Conservation (phyloP, 2,113 vertebrate genomes). For the Podocnemis expansa region DNA sequence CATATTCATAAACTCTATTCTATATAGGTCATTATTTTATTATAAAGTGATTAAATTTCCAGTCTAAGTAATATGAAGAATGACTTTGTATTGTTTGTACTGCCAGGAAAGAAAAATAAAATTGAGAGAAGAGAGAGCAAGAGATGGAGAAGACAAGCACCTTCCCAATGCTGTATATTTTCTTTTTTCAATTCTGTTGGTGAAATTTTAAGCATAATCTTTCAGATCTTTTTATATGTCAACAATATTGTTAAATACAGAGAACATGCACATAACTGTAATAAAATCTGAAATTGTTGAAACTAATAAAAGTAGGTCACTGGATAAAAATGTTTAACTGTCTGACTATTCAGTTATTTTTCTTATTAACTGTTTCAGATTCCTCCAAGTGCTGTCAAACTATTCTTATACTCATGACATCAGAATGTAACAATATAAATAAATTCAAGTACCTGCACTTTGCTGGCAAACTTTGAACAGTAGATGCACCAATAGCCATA, state of each 20-base stretch:
- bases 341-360: neutral
- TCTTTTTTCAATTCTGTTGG: neutral
- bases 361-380: neutral
- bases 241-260: neutral
- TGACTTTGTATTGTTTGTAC: neutral
- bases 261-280: neutral
- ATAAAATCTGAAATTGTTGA: neutral
- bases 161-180: neutral
- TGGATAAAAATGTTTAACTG: neutral
- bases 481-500: accelerated
- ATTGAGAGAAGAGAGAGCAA: neutral
- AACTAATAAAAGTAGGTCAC: neutral
- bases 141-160: neutral
- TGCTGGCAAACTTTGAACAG: neutral
- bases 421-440: neutral
- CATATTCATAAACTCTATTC: neutral
- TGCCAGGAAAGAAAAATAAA: too few relatives aligned
- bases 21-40: neutral
- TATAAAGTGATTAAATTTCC: slow-evolving; percentile 16
- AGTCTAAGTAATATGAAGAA: neutral
- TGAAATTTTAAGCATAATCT: neutral
- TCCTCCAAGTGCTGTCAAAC: neutral
- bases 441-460: neutral
- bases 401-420: neutral
- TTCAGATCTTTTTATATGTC: neutral